A percentile compares a stretch with the other conserved stretches of the same genome.
Evolutionary conservation across 92 coral and sea anemone species (phyloP).

Genomic region (Actinernus sp.): DNA sequence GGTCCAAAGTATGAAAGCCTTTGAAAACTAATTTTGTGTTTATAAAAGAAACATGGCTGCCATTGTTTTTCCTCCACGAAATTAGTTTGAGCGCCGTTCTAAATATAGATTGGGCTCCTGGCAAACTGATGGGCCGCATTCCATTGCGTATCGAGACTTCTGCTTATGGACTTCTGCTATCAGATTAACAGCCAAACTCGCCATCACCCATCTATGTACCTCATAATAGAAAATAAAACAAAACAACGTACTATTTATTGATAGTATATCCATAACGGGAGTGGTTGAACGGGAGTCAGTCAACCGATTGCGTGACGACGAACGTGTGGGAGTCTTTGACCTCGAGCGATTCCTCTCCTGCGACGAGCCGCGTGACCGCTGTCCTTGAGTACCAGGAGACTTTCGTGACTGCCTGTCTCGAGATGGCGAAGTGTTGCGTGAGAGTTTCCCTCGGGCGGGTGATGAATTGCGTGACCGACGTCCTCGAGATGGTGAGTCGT

Average conservation of each 20-base stretch:
- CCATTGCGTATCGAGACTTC: no score
- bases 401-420: constrained; percentile 26
- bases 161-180: no score
- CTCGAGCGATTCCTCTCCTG: background rate
- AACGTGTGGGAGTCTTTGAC: constrained; percentile 9
- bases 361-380: background rate
- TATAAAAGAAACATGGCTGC: no score
- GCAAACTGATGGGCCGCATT: no score
- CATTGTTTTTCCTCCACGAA: no score
- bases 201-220: no score
- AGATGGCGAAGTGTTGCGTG: constrained; percentile 52
- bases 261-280: constrained; percentile 33
- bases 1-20: no score
- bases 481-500: constrained; percentile 66
- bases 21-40: no score
- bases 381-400: constrained; percentile 15
- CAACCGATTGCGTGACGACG: constrained; percentile 41
- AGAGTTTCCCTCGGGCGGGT: constrained; percentile 15
- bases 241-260: constrained; percentile 17
- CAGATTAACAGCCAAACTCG: no score
- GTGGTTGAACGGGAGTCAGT: constrained; percentile 29
- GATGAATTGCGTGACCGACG: constrained; percentile 63
- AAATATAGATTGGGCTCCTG: no score
- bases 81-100: no score
- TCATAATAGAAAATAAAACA: no score